phyloP scores from a whole-genome alignment of 2,113 vertebrate genomes.

The Pleuronectes platessa region DNA sequence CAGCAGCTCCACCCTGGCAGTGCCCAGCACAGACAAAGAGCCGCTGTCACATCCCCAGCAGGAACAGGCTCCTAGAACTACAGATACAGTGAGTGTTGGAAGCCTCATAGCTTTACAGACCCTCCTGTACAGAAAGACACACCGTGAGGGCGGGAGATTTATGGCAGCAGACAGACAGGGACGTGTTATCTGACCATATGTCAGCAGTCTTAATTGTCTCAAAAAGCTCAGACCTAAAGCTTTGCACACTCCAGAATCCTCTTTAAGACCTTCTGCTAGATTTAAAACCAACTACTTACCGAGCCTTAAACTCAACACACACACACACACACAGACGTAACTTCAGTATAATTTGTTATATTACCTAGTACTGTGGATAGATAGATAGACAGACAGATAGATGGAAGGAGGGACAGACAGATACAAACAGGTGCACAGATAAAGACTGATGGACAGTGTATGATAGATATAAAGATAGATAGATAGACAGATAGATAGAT shows the following conservation, averaged over 20 bases:
- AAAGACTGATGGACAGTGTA: too few species aligned
- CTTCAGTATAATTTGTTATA: background rate
- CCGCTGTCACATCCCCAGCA: background rate
- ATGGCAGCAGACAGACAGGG: background rate
- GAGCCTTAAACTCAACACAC: slow-evolving; percentile 10
- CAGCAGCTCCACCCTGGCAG: slow-evolving; percentile 9
- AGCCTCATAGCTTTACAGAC: background rate
- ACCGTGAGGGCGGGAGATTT: background rate
- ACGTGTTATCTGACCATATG: slow-evolving; percentile 29
- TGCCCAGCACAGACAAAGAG: slow-evolving; percentile 13
- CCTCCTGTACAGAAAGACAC: background rate
- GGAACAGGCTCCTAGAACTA: background rate
- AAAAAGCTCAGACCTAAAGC: slow-evolving; percentile 38
- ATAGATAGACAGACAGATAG: too few species aligned
- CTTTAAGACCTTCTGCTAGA: slow-evolving; percentile 44
- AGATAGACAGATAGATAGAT: too few species aligned
- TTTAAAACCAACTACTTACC: slow-evolving; percentile 15
- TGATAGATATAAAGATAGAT: too few species aligned
- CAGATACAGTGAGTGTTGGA: background rate
- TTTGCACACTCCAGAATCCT: slow-evolving; percentile 51
- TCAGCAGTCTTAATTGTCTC: slow-evolving; percentile 39
- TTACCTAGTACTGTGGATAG: too few species aligned
- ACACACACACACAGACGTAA: background rate
- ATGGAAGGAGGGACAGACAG: too few species aligned
- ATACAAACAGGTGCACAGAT: too few species aligned